A percentile compares a stretch with the other conserved stretches of the same genome.
phyloP scores from a whole-genome alignment of 2,888 invertebrate species.

The Lithophane ornitopus region DNA sequence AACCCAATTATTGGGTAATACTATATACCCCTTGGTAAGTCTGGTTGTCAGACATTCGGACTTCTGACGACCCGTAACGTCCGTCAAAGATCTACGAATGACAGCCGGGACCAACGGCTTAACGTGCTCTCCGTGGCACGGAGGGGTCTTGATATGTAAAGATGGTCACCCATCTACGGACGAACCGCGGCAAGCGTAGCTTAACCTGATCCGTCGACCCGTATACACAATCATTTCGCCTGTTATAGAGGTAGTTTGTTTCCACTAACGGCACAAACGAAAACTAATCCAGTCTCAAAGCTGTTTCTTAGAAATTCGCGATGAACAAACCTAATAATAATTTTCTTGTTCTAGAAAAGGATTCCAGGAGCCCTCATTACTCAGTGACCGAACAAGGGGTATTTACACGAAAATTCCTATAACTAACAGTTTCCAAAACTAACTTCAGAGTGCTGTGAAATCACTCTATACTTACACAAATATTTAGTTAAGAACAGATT shows the following conservation, averaged over 20 bases:
- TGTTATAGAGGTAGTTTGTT: background rate
- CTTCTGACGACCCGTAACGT: background rate
- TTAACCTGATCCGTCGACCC: too few relatives aligned
- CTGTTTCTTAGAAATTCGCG: background rate
- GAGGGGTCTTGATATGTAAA: too few relatives aligned
- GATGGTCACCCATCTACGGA: too few relatives aligned
- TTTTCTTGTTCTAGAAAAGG: background rate
- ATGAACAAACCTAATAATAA: background rate
- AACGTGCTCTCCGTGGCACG: too few relatives aligned
- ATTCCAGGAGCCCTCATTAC: background rate
- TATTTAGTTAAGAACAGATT: slow-evolving; percentile 9
- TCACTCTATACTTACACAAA: background rate
- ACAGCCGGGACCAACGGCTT: background rate
- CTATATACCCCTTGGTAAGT: too few relatives aligned
- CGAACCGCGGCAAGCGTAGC: too few relatives aligned
- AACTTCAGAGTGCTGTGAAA: background rate
- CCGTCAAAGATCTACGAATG: background rate
- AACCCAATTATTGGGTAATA: too few relatives aligned
- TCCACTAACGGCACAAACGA: background rate
- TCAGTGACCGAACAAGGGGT: background rate
- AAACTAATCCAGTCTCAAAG: background rate
- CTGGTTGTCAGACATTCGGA: too few relatives aligned
- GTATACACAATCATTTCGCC: background rate
- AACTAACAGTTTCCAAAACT: background rate
- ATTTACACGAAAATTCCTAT: background rate